Evolutionary conservation across 2,113 vertebrate genomes (phyloP), one percentile per base, ranked within the genome.

Genomic region (Solea senegalensis): DNA sequence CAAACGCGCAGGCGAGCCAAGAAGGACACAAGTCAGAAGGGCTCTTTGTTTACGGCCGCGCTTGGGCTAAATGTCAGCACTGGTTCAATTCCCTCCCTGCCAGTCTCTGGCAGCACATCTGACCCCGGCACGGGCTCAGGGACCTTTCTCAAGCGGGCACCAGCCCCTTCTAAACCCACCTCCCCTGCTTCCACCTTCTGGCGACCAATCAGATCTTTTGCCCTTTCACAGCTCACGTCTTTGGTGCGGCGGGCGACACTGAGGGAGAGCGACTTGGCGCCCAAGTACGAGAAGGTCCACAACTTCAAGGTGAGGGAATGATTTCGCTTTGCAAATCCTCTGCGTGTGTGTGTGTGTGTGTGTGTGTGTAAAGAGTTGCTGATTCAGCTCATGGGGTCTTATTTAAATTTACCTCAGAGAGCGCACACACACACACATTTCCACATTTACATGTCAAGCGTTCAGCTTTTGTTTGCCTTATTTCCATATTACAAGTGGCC

Each of bases 161-260:
- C 80, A 0, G 60, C 78, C 27, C 80, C 80, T 41, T 27, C 83
- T 16, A 92, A 90, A 67, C 87, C 84, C 55, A n/a, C 74, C 67
- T 87, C 88, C 61, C 90, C 92, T 8, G 91, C 92, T 11, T 89
- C 85, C 72, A 86, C 91, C 28, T 87, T 93, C 82, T 99, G 97
- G 97, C 95, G 96, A 93, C 97, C 97, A 93, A 96, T 99, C 82
- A 95, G 97, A 96, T 95, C 97, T 89, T 99, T 99, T 96, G 97
- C 96, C 95, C 97, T 98, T 97, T 99, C 97, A 7, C 98, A 99
- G 98, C 92, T 99, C 91, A 98, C 97, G 49, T 98, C 98, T 39
- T 94, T 99, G 88, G 98, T 99, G 90, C 94, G 97, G 86, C 94
- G 97, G 91, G 96, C 97, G 82, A 99, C 97, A 71, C 94, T 99